A percentile compares a stretch with the other conserved stretches of the same genome.
Evolutionary conservation across 2,113 vertebrate genomes (phyloP).

Genomic region (Poeciliopsis prolifica): DNA sequence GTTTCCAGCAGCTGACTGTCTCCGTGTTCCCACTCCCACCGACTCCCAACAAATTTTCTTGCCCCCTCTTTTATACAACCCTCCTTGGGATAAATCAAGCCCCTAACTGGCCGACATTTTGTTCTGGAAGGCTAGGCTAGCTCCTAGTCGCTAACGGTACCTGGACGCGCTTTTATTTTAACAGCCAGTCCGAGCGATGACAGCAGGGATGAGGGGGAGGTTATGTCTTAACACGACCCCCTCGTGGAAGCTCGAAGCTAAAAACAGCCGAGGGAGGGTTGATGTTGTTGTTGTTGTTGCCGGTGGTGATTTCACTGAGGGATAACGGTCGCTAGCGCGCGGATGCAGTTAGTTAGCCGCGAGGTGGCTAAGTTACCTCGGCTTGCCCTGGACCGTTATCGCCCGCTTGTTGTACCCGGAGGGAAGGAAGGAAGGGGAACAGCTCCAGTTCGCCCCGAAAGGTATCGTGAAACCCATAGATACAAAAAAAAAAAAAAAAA

Average conservation of each 20-base stretch:
- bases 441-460: conserved; percentile 46
- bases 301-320: not conserved
- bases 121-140: conserved; percentile 79
- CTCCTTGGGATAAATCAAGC: conserved; percentile 56
- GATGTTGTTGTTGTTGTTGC: conserved; percentile 9
- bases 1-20: conserved; percentile 17
- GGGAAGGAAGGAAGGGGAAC: conserved; percentile 32
- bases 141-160: conserved; percentile 60
- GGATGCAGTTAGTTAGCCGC: conserved; percentile 49
- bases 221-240: conserved; percentile 1
- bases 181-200: conserved; percentile 45
- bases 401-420: conserved; percentile 50
- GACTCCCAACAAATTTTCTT: conserved; percentile 31
- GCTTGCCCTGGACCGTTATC: conserved; percentile 63
- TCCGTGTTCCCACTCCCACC: conserved; percentile 1
- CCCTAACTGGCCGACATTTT: conserved; percentile 91
- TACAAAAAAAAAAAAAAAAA: conserved; percentile 22
- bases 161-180: conserved; percentile 54
- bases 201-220: conserved; percentile 45
- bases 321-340: conserved; percentile 45
- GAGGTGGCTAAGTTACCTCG: conserved; percentile 59
- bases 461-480: conserved; percentile 29
- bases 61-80: conserved; percentile 26
- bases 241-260: not conserved
- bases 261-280: not conserved